Evolutionary conservation across 2,888 invertebrate species (phyloP).

Genomic region (Vandiemenella viatica): DNA sequence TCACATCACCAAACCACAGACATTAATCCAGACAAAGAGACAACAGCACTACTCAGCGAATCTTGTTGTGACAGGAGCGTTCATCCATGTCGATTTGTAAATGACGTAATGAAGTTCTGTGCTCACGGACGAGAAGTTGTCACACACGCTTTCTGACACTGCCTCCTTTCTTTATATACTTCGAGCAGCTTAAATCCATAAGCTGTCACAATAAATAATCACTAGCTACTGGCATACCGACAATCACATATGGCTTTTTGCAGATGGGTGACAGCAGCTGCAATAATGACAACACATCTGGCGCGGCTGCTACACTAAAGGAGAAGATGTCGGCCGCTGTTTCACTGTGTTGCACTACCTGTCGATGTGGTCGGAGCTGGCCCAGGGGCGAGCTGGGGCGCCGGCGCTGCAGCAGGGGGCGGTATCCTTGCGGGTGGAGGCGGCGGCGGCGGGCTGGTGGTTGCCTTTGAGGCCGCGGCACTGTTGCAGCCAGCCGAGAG

Average conservation of each 20-base stretch:
- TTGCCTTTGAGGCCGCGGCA: constrained; percentile 6
- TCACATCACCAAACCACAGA: no score
- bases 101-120: no score
- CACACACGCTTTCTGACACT: no score
- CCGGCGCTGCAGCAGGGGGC: neutral
- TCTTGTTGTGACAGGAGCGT: no score
- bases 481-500: constrained; percentile 15
- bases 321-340: neutral
- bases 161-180: neutral
- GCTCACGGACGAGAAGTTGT: no score
- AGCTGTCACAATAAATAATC: neutral
- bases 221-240: neutral
- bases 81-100: no score
- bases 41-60: no score
- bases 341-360: no score
- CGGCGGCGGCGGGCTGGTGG: neutral
- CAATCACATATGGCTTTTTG: neutral
- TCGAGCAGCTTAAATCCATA: neutral
- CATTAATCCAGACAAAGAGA: no score
- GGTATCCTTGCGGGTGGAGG: neutral
- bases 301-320: no score
- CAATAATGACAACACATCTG: no score
- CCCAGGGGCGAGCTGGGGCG: constrained; percentile 4
- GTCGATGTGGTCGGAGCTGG: constrained; percentile 10
- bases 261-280: no score